Base-by-base conservation (phyloP, 2,113 vertebrate genomes). In the Tricholaema leucomelas region DNA sequence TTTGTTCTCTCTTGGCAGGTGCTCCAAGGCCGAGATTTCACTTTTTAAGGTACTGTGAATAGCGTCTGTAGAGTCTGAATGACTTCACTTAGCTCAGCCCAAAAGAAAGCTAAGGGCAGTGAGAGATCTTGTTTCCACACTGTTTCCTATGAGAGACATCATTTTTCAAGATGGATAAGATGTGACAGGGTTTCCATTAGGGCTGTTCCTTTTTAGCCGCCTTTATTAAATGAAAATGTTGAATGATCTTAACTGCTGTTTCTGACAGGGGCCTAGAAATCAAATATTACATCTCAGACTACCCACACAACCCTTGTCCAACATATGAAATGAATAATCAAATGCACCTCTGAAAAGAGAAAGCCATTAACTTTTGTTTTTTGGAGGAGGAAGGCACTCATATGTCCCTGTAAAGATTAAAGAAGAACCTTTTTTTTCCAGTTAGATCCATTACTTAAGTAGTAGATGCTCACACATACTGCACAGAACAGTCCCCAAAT, bases 1-100 rank as follows among this genome's bases (percentile, higher is more conserved):
- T 95, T 85, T 86, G 61, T 81, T 88, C 50, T 85, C 90, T 85
- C 90, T 86, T 94, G 91, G 90, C 93, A 94, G 88, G 76, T 92
- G 79, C 91, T 95, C 82, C 24, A 25, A 76, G 82, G 73, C 88
- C 76, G 78, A 93, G 71, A 88, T 88, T 92, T 94, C 56, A 56
- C 79, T 95, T 92, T 89, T 60, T 78, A 73, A 93, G 81, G 69
- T 71, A 74, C 50, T 14, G 10, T 69, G 77, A 91, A 70, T 38
- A 70, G 35, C 25, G 30, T 67, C 74, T 90, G 61, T 52, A 58
- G 92, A 90, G 89, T 92, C 56, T 87, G 81, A 94, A 93, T 84
- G 9, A 88, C 73, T 95, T 80, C 21, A 9, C 50, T 74, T 93
- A 79, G 44, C 64, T 88, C 76, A 77, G 40, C 54, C 18, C 5